Base-by-base conservation (phyloP, 37 sponge, comb jelly and placozoan genomes). In the Axinella damicornis region DNA sequence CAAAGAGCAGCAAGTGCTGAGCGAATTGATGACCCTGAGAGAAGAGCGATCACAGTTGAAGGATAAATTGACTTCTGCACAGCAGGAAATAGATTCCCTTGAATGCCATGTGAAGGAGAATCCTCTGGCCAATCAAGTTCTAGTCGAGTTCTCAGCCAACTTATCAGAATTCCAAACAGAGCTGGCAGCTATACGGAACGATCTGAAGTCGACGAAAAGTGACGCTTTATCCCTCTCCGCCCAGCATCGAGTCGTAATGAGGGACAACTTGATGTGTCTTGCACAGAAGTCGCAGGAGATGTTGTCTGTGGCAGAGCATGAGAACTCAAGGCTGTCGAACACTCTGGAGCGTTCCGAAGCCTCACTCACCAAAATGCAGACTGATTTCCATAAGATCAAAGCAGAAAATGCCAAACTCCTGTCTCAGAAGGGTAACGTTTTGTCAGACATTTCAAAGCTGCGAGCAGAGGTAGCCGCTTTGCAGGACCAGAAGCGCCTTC, bases 401-500 rank as follows among this genome's bases (percentile, higher is more conserved):
- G 22, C 6, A 13, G 53, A 54, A 37, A 83, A 83, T 28, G 22
- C 55, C 53, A 74, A 73, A 34, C 75, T 83, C 0, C 66, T 65
- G 35, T 58, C 66, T 0, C 73, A 83, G 53, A 83, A 46, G 74
- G 40, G 39, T 18, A 24, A 0, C 0, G 41, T 84, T 13, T 17
- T 58, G 0, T 21, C 27, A 4, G 77, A 84, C 0, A 58, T 84
- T 6, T 37, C 66, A 25, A 28, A 61, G 28, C 36, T 84, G 34
- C 69, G 65, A 20, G 24, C 56, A 9, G 85, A 84, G 46, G 36
- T 84, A 0, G 69, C 69, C 2, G 30, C 34, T 19, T 77, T 84
- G 0, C 63, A 83, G n/a, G 83, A 83, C 60, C 83, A 83, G 65
- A 83, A 73, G 33, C 46, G 61, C 12, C 27, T 83, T 21, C 83